Percentiles rank a stretch among this genome's conserved stretches.
phyloP scores from a whole-genome alignment of 2,113 vertebrate genomes.

The Mirounga angustirostris region DNA sequence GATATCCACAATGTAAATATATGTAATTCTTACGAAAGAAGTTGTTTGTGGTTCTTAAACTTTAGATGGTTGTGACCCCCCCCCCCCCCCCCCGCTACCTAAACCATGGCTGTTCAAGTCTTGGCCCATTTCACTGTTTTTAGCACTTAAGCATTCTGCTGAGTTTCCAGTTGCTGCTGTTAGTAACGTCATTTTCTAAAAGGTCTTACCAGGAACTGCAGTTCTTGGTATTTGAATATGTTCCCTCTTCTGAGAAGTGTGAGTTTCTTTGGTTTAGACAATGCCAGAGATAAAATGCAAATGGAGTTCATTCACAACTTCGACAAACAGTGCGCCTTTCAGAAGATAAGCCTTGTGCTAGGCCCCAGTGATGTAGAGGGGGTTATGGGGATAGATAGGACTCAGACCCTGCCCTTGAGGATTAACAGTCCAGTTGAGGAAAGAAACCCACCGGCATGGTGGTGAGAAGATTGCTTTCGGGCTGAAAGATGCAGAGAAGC shows the following conservation, averaged over 20 bases:
- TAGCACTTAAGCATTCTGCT: constrained; percentile 39
- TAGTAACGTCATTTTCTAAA: constrained; percentile 71
- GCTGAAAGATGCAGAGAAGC: background rate
- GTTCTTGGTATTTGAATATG: constrained; percentile 77
- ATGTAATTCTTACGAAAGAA: constrained; percentile 56
- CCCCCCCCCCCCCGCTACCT: background rate
- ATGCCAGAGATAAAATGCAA: constrained; percentile 67
- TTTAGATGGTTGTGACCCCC: background rate
- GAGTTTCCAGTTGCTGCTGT: constrained; percentile 66
- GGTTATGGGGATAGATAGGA: background rate
- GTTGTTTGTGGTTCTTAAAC: constrained; percentile 58
- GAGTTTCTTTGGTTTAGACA: constrained; percentile 76
- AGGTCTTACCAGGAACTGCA: constrained; percentile 77
- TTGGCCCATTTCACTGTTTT: constrained; percentile 47
- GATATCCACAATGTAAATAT: constrained; percentile 64
- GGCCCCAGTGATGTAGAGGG: background rate
- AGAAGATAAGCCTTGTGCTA: background rate
- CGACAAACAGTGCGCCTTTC: background rate
- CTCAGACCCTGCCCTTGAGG: background rate
- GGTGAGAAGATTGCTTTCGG: background rate
- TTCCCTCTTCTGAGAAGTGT: constrained; percentile 78
- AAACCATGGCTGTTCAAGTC: background rate
- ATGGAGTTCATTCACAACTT: constrained; percentile 37
- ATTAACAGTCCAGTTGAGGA: background rate
- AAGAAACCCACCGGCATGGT: background rate